Evolutionary conservation across 2,888 invertebrate genomes (phyloP), one percentile per base, ranked within the genome.

Genomic region (Pelosia muscerda): DNA sequence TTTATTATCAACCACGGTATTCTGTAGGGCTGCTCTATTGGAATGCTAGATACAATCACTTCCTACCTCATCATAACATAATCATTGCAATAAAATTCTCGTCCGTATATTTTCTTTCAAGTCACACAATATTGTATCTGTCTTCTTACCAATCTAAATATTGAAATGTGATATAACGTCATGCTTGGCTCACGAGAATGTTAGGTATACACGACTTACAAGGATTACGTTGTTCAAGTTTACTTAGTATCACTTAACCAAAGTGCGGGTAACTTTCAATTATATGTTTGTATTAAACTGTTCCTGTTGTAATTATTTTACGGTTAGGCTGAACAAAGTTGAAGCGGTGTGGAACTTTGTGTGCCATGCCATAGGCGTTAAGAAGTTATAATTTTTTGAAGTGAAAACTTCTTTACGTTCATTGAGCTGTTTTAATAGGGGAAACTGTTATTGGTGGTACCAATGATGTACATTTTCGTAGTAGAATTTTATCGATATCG

Each of bases 201-300:
- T 69, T 68, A 65, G 66, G 77, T 73, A 77, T 71, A 76, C 23
- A 56, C 56, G 65, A 71, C 69, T 79, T 76, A 75, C 63, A 38
- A 13, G 26, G 73, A 67, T 71, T 74, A 72, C 55, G n/a, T 49
- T 28, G 11, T 38, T 15, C 23, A 73, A 77, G 76, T 79, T 79
- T 72, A 76, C 71, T 63, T 59, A 68, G 66, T 70, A 70, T 77
- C 65, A 72, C 68, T 69, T 78, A 73, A 71, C 73, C 49, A 58
- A 75, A 73, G 73, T 71, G 72, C 69, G 69, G 61, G 23, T 28
- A 31, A 71, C 42, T 66, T 62, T 54, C 63, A 68, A 71, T 74
- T 72, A 75, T 65, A 54, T 60, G 67, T 63, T 68, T 63, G 55
- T 59, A 25, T 59, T 69, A 54, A 57, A 62, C 56, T 65, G 66